Evolutionary conservation across 2,113 vertebrate genomes (phyloP).

Genomic region (Tyto alba): DNA sequence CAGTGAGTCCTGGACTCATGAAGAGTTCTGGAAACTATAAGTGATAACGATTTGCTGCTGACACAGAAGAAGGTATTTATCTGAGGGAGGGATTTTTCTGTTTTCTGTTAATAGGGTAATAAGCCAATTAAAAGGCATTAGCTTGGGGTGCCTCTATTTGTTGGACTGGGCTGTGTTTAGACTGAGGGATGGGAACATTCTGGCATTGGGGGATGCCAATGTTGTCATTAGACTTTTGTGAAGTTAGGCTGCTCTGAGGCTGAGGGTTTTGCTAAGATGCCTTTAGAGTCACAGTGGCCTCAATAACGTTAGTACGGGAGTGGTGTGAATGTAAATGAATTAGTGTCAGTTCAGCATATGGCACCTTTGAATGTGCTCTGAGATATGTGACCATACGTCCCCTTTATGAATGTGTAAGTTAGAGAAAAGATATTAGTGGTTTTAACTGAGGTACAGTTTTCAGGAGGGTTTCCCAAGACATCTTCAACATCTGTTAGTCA

Average conservation of each 20-base stretch:
- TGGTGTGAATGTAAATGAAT: not conserved
- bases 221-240: too few relatives aligned
- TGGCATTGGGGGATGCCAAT: fast-evolving
- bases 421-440: not conserved
- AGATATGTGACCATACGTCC: not conserved
- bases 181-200: not conserved
- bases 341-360: too few relatives aligned
- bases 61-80: not conserved
- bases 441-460: not conserved
- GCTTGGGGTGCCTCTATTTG: not conserved
- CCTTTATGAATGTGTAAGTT: too few relatives aligned
- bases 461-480: not conserved
- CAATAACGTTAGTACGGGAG: fast-evolving
- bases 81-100: not conserved
- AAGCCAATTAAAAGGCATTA: not conserved
- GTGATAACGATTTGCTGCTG: not conserved
- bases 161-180: not conserved
- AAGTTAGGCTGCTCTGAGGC: not conserved
- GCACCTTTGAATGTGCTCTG: not conserved
- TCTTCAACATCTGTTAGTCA: not conserved
- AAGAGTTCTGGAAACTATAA: not conserved
- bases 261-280: not conserved
- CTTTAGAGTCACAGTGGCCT: not conserved
- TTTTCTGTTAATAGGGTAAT: not conserved
- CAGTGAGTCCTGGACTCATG: not conserved